Conservation (phyloP, 2,797 vertebrate species). For the Adrianichthys oophorus region DNA sequence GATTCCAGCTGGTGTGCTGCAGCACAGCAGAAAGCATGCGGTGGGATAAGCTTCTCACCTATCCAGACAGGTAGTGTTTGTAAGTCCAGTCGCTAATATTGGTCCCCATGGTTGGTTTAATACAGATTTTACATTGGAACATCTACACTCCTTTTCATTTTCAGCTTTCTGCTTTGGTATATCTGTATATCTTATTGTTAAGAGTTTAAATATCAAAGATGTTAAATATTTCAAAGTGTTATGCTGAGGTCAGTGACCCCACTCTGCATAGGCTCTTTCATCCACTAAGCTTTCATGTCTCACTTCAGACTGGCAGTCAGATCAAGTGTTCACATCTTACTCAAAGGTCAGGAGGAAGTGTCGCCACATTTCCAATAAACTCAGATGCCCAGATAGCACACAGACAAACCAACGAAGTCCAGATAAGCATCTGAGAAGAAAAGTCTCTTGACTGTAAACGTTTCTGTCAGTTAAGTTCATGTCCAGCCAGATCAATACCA, state of each 20-base stretch:
- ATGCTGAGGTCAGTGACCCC: conserved; percentile 22
- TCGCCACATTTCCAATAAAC: conserved; percentile 1
- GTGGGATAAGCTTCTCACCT: conserved; percentile 54
- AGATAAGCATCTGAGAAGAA: conserved; percentile 31
- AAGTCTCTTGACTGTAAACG: conserved; percentile 34
- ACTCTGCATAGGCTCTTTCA: conserved; percentile 1
- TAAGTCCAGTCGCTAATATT: conserved; percentile 23
- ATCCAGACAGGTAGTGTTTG: conserved; percentile 31
- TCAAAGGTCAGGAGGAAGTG: background rate
- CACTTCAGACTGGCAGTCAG: conserved; percentile 1
- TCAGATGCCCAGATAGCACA: conserved; percentile 14
- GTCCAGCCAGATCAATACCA: conserved; percentile 45
- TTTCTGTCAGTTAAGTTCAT: conserved; percentile 29
- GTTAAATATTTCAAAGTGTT: conserved; percentile 45
- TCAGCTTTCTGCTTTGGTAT: background rate
- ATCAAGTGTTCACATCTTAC: conserved; percentile 17
- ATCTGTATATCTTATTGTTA: background rate
- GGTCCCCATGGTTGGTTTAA: background rate
- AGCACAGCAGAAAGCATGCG: conserved; percentile 27
- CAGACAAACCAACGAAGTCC: conserved; percentile 14
- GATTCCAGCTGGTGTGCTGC: conserved; percentile 37
- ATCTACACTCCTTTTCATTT: too few relatives aligned
- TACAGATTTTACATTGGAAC: too few relatives aligned
- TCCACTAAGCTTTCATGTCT: conserved; percentile 12
- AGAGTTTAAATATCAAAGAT: conserved; percentile 13